A percentile compares a stretch with the other conserved stretches of the same genome.
phyloP scores from a whole-genome alignment of 1,140 invertebrate genomes.

The Atta cephalotes region DNA sequence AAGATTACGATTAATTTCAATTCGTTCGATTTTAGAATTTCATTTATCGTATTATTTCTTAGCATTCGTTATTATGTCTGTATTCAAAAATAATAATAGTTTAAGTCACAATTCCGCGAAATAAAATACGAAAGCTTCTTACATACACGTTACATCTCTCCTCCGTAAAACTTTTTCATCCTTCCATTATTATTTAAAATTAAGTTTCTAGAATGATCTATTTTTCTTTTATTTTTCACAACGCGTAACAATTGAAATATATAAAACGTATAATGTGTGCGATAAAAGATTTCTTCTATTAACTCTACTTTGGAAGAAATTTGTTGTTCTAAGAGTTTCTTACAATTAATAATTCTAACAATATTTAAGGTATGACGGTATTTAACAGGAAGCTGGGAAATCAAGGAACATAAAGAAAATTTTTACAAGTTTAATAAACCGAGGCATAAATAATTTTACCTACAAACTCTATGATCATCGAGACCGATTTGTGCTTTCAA shows the following conservation, averaged over 20 bases:
- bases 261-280: background rate
- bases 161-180: too few species aligned
- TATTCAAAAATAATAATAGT: background rate
- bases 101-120: background rate
- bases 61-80: background rate
- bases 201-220: too few species aligned
- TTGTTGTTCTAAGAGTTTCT: conserved; percentile 7
- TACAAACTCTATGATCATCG: background rate
- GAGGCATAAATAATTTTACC: background rate
- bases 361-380: background rate
- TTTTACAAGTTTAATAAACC: background rate
- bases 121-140: background rate
- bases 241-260: background rate
- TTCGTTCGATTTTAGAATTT: conserved; percentile 2
- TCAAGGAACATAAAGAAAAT: too few species aligned
- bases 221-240: background rate
- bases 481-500: background rate
- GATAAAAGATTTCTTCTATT: conserved; percentile 34
- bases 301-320: conserved; percentile 24
- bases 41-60: background rate
- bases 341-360: background rate
- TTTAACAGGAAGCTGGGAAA: background rate
- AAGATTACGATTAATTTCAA: conserved; percentile 3
- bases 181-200: background rate
- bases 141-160: background rate